These are phyloP conservation scores for Opisthocomus hoazin DNA, from an alignment of 2,113 vertebrate species.

Conservation along the genomic window DNA sequence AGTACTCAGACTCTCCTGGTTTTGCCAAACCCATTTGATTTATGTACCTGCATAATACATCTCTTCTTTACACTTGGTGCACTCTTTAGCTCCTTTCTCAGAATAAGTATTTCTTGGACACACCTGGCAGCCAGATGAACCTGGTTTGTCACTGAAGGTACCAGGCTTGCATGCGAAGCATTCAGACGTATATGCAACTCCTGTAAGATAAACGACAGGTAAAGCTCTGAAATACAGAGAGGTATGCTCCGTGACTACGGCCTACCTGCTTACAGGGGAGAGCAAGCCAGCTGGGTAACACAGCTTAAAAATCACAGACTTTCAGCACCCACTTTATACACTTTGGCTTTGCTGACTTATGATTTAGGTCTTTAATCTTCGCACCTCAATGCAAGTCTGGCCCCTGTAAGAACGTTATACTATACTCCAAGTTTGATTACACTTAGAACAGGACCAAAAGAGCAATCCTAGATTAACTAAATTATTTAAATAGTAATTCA, in stretches of 20 bases:
- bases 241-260: background rate
- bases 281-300: background rate
- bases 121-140: conserved; percentile 82
- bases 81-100: conserved; percentile 88
- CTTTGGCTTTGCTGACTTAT: background rate
- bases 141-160: conserved; percentile 83
- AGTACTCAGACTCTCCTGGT: background rate
- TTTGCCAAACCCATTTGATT: background rate
- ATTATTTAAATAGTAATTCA: background rate
- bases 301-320: background rate
- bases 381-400: background rate
- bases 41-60: conserved; percentile 84
- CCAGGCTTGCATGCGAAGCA: conserved; percentile 94
- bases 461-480: background rate
- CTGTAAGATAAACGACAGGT: conserved; percentile 61
- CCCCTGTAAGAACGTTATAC: background rate
- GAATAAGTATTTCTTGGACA: conserved; percentile 90
- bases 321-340: background rate
- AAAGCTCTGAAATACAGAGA: background rate
- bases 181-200: conserved; percentile 94
- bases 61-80: conserved; percentile 79
- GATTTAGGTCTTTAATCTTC: background rate
- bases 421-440: background rate
- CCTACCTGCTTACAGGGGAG: background rate
- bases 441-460: background rate